phyloP scores from a whole-genome alignment of 1,140 invertebrate species.

The Solen grandis region DNA sequence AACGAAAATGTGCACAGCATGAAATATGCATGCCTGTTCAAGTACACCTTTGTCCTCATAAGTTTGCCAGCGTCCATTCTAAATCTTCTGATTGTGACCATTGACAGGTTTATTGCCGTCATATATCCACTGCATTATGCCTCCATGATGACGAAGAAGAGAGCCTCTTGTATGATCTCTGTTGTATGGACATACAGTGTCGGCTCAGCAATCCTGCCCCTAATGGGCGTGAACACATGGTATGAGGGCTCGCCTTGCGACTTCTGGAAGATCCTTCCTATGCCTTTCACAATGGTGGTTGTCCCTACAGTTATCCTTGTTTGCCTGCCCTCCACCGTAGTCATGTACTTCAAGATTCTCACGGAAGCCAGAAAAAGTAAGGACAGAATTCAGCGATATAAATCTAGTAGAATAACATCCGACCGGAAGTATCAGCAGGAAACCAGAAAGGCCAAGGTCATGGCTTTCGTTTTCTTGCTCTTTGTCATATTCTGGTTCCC shows the following conservation, averaged over 20 bases:
- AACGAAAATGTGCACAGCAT: neutral
- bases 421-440: neutral
- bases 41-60: slow-evolving; percentile 4
- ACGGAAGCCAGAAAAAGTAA: neutral
- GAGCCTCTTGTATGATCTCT: neutral
- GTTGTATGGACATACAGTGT: neutral
- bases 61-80: neutral
- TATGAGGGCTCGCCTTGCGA: neutral
- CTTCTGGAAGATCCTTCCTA: slow-evolving; percentile 1
- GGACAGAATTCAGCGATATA: neutral
- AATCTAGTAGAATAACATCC: neutral
- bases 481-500: slow-evolving; percentile 15
- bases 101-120: neutral
- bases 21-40: neutral
- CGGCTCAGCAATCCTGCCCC: neutral
- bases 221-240: neutral
- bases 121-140: slow-evolving; percentile 3
- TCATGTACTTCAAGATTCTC: slow-evolving; percentile 2
- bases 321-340: neutral
- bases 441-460: neutral
- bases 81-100: neutral
- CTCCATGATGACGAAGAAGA: neutral
- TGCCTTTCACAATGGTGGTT: neutral
- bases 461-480: neutral
- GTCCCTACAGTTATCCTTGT: neutral